phyloP scores from a whole-genome alignment of 1,140 invertebrate species.

The Temnothorax curvispinosus region DNA sequence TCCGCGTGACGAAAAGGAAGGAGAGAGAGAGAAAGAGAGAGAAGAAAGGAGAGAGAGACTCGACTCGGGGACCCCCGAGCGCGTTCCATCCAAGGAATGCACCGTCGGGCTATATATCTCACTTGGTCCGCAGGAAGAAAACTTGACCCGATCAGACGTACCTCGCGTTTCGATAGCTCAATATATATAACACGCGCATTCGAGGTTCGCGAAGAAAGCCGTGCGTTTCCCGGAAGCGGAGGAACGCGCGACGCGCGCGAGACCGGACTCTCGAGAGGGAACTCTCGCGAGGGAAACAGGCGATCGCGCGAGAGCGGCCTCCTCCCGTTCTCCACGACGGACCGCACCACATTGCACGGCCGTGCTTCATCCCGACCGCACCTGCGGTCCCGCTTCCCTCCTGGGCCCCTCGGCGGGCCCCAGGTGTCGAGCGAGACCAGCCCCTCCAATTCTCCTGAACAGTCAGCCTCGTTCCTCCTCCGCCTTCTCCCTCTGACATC shows the following conservation, averaged over 20 bases:
- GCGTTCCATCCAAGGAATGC: constrained; percentile 8
- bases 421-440: constrained; percentile 24
- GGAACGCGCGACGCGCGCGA: background rate
- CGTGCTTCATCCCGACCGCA: constrained; percentile 70
- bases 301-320: background rate
- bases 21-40: background rate
- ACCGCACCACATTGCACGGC: constrained; percentile 64
- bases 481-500: background rate
- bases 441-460: constrained; percentile 55
- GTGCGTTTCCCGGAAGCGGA: background rate
- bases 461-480: constrained; percentile 22
- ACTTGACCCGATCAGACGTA: background rate
- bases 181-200: background rate
- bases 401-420: constrained; percentile 42
- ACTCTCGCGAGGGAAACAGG: background rate
- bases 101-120: background rate
- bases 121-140: background rate
- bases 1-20: background rate
- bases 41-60: background rate
- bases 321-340: constrained; percentile 42
- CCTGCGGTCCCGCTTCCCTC: constrained; percentile 71
- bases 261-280: background rate
- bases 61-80: background rate
- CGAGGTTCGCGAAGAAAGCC: too few species aligned
- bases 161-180: background rate